Evolutionary conservation across 2,797 vertebrate genomes (phyloP).

Genomic region (Etheostoma perlongum): DNA sequence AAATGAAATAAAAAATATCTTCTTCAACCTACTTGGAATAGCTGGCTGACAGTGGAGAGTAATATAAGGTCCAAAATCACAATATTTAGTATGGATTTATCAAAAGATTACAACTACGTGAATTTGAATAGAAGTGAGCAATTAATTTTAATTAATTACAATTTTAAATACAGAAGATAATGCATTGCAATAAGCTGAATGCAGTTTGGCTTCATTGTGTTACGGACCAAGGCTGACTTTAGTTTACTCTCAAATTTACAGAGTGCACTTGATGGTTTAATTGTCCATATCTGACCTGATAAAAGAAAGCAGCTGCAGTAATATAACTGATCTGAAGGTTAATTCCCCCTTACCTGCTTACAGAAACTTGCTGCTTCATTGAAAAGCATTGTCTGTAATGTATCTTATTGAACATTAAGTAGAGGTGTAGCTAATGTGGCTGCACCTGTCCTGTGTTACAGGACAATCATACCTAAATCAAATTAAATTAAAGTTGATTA

Average conservation of each 20-base stretch:
- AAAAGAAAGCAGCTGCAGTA: constrained; percentile 24
- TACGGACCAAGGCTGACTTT: not conserved
- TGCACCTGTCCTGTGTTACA: not conserved
- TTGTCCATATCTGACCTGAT: constrained; percentile 7
- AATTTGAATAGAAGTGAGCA: not conserved
- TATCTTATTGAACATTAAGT: constrained; percentile 9
- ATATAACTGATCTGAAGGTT: not conserved
- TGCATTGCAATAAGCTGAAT: not conserved
- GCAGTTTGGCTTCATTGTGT: constrained; percentile 12
- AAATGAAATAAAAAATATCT: not conserved
- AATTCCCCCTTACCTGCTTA: not conserved
- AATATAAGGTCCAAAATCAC: not conserved
- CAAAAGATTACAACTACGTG: not conserved
- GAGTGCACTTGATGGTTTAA: constrained; percentile 9
- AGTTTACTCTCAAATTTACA: constrained; percentile 1
- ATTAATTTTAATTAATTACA: not conserved
- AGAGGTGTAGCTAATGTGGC: not conserved
- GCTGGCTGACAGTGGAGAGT: constrained; percentile 16
- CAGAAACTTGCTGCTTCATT: constrained; percentile 12
- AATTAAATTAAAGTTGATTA: constrained; percentile 19
- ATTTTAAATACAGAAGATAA: not conserved
- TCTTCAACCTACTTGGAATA: not conserved
- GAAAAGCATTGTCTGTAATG: constrained; percentile 4
- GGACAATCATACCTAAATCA: constrained; percentile 4
- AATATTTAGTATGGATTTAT: not conserved